Conservation (phyloP, 37 sponge, comb jelly and placozoan species). For the Chondrosia reniformis region DNA sequence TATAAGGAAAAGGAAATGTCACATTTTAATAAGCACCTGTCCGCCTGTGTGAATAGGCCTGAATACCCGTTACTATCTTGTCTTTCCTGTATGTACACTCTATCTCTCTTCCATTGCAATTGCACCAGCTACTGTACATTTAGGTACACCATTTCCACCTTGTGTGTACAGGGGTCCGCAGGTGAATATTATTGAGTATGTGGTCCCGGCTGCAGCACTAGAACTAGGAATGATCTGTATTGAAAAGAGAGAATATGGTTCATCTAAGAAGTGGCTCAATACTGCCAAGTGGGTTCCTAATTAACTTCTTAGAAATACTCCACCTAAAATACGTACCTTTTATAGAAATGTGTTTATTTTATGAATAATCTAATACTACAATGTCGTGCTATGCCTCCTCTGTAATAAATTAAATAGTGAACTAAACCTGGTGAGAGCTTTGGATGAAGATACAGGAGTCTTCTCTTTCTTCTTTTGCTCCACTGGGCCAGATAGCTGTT, state of each 20-base stretch:
- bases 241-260: constrained; percentile 16
- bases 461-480: too few species aligned
- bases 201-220: constrained; percentile 54
- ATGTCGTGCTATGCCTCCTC: too few species aligned
- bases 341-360: background rate
- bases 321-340: background rate
- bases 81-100: background rate
- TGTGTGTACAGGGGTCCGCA: constrained; percentile 26
- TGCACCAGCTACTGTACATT: background rate
- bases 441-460: too few species aligned
- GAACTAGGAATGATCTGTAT: constrained; percentile 71
- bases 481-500: too few species aligned
- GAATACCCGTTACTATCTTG: background rate
- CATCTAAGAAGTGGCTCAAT: constrained; percentile 52
- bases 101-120: too few species aligned
- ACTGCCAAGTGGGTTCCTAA: constrained; percentile 42
- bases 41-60: too few species aligned
- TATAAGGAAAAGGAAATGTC: too few species aligned
- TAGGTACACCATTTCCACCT: background rate
- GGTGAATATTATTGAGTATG: constrained; percentile 45
- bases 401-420: too few species aligned
- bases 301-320: background rate
- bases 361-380: background rate
- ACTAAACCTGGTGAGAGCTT: too few species aligned
- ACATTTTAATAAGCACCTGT: too few species aligned